Conservation (phyloP, 2,797 vertebrate genomes). For the Enteromius fasciolatus region DNA sequence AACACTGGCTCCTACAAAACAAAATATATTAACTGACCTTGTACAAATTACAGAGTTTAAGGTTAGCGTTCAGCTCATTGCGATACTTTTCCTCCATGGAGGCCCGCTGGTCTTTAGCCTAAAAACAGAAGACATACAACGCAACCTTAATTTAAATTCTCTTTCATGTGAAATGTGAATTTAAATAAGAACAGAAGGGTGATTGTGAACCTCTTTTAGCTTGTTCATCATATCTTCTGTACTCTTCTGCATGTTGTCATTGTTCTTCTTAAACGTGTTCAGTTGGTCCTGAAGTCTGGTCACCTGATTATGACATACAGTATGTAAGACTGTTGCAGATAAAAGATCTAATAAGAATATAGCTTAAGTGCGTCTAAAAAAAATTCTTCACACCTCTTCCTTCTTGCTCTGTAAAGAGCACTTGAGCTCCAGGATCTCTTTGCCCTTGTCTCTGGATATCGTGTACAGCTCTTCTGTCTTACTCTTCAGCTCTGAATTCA, state of each 20-base stretch:
- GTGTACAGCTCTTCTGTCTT: slow-evolving; percentile 91
- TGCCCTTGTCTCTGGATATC: slow-evolving; percentile 86
- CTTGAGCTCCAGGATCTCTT: slow-evolving; percentile 88
- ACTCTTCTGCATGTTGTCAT: slow-evolving; percentile 85
- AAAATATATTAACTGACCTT: slow-evolving; percentile 80
- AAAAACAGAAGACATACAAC: slow-evolving; percentile 13
- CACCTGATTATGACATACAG: slow-evolving; percentile 72
- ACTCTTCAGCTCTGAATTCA: slow-evolving; percentile 85
- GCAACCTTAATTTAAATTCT: neutral
- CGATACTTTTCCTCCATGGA: slow-evolving; percentile 94
- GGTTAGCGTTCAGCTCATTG: slow-evolving; percentile 91
- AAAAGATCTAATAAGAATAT: neutral
- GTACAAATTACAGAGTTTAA: slow-evolving; percentile 92
- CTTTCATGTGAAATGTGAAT: neutral
- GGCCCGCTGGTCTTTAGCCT: slow-evolving; percentile 90
- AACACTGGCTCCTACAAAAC: neutral
- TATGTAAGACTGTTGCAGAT: neutral
- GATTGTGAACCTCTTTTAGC: slow-evolving; percentile 86
- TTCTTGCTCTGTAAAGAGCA: slow-evolving; percentile 85
- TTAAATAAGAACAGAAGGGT: neutral
- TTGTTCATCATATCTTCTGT: slow-evolving; percentile 89
- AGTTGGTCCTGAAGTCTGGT: slow-evolving; percentile 85
- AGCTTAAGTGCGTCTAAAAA: neutral
- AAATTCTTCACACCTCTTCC: slow-evolving; percentile 81
- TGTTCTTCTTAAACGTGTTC: slow-evolving; percentile 80